phyloP scores from a whole-genome alignment of 2,113 vertebrate species.

The Pangasianodon gigas region DNA sequence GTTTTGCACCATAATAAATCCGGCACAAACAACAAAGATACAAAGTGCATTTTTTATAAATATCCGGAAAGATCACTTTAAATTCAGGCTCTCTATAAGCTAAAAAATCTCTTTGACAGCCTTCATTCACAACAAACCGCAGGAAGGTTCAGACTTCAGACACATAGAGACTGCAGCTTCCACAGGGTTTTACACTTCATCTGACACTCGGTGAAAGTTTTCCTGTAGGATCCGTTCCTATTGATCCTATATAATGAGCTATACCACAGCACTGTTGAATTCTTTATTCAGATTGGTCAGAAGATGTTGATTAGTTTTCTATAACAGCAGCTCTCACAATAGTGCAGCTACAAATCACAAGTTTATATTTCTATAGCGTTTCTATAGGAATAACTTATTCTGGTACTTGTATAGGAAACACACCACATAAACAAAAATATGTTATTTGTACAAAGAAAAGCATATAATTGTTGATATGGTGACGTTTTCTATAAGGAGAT shows the following conservation, averaged over 20 bases:
- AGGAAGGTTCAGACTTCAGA: conserved; percentile 22
- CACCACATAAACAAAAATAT: background rate
- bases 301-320: background rate
- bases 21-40: background rate
- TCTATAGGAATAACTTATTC: background rate
- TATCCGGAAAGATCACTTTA: conserved; percentile 34
- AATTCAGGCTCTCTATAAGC: background rate
- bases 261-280: background rate
- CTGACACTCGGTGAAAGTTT: background rate
- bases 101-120: conserved; percentile 31
- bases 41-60: conserved; percentile 5
- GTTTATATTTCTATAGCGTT: background rate
- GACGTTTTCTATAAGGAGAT: background rate
- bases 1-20: conserved; percentile 4
- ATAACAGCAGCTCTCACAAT: background rate
- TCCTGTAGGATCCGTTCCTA: background rate
- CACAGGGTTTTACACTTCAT: conserved; percentile 12
- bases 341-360: background rate
- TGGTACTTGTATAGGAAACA: background rate
- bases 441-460: background rate
- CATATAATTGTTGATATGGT: background rate
- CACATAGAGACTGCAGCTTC: background rate
- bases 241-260: background rate
- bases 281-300: background rate
- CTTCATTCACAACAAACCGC: conserved; percentile 38